phyloP scores from a whole-genome alignment of 2,113 vertebrate species.

The Pongo abelii region DNA sequence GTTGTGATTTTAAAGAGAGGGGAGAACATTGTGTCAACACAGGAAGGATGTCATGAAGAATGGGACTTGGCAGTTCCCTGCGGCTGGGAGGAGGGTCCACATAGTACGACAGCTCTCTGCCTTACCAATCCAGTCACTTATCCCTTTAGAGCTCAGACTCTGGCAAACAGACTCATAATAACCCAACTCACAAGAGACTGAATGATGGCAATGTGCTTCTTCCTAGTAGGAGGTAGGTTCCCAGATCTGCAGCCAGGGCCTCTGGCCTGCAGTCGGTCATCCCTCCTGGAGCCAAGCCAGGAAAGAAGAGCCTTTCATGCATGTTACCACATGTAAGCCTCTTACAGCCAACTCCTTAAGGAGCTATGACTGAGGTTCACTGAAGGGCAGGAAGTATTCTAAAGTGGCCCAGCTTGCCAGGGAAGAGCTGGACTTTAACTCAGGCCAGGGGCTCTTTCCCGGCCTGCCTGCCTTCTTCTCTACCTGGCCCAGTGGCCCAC shows the following conservation, averaged over 20 bases:
- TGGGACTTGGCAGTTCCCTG: background rate
- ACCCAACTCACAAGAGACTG: background rate
- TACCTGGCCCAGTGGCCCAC: fast-evolving
- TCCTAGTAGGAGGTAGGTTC: background rate
- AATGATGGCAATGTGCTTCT: background rate
- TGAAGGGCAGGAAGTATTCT: fast-evolving
- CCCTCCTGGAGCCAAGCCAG: background rate
- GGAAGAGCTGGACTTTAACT: background rate
- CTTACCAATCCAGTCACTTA: too few relatives aligned
- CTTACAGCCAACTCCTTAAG: background rate
- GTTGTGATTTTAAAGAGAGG: background rate
- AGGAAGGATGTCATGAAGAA: background rate
- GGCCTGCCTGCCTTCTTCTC: background rate
- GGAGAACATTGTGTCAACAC: background rate
- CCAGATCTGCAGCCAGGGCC: background rate
- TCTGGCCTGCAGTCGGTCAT: background rate
- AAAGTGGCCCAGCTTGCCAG: background rate
- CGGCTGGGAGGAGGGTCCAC: background rate
- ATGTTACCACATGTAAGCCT: fast-evolving
- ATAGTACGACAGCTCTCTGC: background rate
- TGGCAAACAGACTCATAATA: background rate
- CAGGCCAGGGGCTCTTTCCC: background rate
- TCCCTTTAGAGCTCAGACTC: background rate
- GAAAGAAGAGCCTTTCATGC: too few relatives aligned
- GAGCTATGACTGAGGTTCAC: too few relatives aligned